phyloP scores from a whole-genome alignment of 23 tunicate species.

The Aplidium turbinatum region DNA sequence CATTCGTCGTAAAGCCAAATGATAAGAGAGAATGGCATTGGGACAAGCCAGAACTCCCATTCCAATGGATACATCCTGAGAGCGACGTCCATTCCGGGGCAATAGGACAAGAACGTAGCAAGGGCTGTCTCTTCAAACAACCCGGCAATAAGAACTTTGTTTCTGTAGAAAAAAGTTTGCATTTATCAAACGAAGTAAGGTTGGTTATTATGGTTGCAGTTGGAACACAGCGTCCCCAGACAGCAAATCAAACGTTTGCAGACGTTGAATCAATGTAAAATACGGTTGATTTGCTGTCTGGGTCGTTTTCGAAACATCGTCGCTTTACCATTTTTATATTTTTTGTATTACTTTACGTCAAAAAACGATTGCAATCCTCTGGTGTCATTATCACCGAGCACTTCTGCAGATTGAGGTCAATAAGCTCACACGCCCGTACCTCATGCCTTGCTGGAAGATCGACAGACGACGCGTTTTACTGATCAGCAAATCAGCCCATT shows the following conservation, averaged over 20 bases:
- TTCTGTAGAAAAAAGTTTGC: slow-evolving; percentile 32
- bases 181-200: too few species aligned
- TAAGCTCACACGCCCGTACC: slow-evolving; percentile 55
- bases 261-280: too few species aligned
- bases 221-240: not conserved
- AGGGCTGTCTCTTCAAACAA: slow-evolving; percentile 95
- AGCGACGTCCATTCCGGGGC: slow-evolving; percentile 99
- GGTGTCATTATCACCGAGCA: too few species aligned
- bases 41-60: slow-evolving; percentile 98
- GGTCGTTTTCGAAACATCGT: too few species aligned
- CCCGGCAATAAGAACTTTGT: slow-evolving; percentile 94
- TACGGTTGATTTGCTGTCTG: too few species aligned
- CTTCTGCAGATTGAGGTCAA: too few species aligned
- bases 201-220: not conserved
- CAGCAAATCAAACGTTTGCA: too few species aligned
- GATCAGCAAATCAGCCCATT: slow-evolving; percentile 97
- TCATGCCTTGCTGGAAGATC: slow-evolving; percentile 99
- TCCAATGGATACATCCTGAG: slow-evolving; percentile 99
- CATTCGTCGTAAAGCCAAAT: slow-evolving; percentile 92
- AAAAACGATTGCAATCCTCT: too few species aligned
- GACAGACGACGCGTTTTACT: slow-evolving; percentile 97
- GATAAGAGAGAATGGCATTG: slow-evolving; percentile 96
- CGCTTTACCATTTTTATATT: too few species aligned
- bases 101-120: slow-evolving; percentile 99
- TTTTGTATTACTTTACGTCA: too few species aligned